Evolutionary conservation across 2,888 invertebrate genomes (phyloP).

Genomic region (Ormyrus nitidulus): DNA sequence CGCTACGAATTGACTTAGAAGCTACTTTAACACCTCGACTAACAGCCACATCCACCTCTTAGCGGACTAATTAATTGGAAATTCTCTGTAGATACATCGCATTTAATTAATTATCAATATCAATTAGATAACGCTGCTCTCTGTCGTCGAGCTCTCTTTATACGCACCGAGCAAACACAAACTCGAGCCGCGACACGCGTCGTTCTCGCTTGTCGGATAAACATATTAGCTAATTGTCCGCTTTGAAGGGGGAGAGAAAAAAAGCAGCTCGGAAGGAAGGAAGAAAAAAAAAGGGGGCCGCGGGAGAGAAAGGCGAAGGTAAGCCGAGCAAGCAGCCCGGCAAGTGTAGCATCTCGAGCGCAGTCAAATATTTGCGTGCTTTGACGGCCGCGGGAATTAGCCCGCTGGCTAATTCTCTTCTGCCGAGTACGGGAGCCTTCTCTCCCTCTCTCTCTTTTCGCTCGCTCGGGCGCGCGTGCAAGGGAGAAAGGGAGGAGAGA

Average conservation of each 20-base stretch:
- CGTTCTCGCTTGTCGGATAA: background rate
- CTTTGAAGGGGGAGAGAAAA: constrained; percentile 14
- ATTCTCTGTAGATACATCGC: background rate
- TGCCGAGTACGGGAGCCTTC: background rate
- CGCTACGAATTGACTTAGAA: background rate
- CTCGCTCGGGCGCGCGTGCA: background rate
- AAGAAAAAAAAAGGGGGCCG: too few relatives aligned
- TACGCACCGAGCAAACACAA: constrained; percentile 30
- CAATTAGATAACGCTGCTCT: constrained; percentile 50
- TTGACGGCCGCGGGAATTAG: constrained; percentile 38
- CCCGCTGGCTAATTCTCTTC: constrained; percentile 19
- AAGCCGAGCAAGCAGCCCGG: too few relatives aligned
- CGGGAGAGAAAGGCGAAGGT: too few relatives aligned
- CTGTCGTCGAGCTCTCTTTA: too few relatives aligned
- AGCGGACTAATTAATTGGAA: constrained; percentile 14
- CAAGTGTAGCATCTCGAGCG: constrained; percentile 18
- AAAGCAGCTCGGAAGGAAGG: too few relatives aligned
- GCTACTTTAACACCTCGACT: background rate
- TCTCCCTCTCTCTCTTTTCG: background rate
- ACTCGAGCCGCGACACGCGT: too few relatives aligned
- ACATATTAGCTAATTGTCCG: constrained; percentile 46
- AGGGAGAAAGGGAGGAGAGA: background rate
- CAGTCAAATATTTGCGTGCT: constrained; percentile 49
- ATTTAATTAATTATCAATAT: constrained; percentile 57
- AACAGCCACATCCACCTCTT: background rate